Evolutionary conservation across 2,113 vertebrate genomes (phyloP).

Genomic region (Mastomys natalensis): DNA sequence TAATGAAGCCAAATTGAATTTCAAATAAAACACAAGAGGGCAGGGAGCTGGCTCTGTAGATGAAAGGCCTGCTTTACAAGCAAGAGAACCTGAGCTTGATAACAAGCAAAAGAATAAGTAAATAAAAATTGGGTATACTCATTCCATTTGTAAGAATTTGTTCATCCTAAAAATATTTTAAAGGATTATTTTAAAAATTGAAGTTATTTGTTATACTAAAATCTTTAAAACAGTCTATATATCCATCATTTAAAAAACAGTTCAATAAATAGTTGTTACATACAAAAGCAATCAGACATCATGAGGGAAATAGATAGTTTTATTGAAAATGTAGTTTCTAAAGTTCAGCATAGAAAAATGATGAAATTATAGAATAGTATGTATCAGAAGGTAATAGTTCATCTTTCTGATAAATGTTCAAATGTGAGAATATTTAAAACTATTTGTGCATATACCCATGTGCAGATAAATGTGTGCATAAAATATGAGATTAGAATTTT

Average conservation of each 20-base stretch:
- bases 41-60: neutral
- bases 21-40: neutral
- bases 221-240: constrained; percentile 23
- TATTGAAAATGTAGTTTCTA: neutral
- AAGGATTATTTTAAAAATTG: neutral
- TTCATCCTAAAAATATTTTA: neutral
- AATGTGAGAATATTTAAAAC: neutral
- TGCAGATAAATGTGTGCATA: neutral
- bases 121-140: neutral
- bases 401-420: neutral
- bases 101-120: neutral
- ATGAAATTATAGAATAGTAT: neutral
- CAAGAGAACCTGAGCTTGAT: neutral
- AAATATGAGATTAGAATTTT: constrained; percentile 27
- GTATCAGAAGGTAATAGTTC: neutral
- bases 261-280: neutral
- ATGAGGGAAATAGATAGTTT: neutral
- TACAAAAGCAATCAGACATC: neutral
- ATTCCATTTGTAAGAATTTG: neutral
- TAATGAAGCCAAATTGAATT: neutral
- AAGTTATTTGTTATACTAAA: neutral
- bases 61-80: neutral
- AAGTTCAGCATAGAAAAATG: constrained; percentile 32
- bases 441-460: neutral
- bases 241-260: neutral